These are phyloP conservation scores for Heliconius charithonia DNA, from an alignment of 2,888 invertebrate genomes.

Conservation along the genomic window DNA sequence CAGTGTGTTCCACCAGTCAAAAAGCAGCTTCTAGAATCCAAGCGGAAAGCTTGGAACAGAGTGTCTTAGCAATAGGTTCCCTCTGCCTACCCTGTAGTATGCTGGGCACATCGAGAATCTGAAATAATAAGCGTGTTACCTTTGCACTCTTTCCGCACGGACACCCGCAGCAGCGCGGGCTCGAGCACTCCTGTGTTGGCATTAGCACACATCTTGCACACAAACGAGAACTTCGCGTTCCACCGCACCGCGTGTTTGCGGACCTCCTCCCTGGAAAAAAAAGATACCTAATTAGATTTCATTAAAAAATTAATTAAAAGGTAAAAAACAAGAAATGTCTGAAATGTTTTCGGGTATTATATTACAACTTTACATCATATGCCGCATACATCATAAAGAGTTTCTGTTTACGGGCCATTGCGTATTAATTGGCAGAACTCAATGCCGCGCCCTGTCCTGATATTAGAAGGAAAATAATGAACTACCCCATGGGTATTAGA, in stretches of 20 bases:
- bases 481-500: neutral
- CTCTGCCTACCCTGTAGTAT: neutral
- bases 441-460: too few relatives aligned
- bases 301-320: neutral
- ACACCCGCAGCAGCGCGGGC: slow-evolving; percentile 95
- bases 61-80: too few relatives aligned
- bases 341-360: neutral
- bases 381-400: neutral
- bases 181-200: slow-evolving; percentile 97
- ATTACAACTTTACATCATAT: too few relatives aligned
- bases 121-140: slow-evolving; percentile 62
- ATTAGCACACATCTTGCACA: slow-evolving; percentile 98
- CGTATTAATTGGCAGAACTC: too few relatives aligned
- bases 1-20: too few relatives aligned
- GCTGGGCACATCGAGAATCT: neutral
- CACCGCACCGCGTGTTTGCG: slow-evolving; percentile 96
- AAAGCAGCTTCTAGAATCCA: too few relatives aligned
- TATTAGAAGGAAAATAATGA: too few relatives aligned
- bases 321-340: neutral
- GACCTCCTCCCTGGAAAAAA: slow-evolving; percentile 92
- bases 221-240: slow-evolving; percentile 95
- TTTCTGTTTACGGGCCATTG: too few relatives aligned
- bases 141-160: slow-evolving; percentile 95
- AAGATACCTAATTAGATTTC: neutral
- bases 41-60: too few relatives aligned